Base-by-base conservation (phyloP, 92 coral and sea anemone species). In the Porites cylindrica region DNA sequence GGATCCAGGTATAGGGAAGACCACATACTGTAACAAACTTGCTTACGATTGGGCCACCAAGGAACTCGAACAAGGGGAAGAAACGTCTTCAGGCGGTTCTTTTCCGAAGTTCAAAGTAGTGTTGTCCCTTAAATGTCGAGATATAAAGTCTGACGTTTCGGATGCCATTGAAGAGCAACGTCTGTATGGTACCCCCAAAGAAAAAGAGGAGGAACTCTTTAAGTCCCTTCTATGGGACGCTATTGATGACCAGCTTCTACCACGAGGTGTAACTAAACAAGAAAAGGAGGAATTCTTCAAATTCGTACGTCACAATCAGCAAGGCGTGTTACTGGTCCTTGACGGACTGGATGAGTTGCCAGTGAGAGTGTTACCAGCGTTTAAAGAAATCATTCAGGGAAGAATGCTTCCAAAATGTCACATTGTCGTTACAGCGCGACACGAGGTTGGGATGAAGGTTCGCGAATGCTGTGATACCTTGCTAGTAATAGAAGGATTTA, bases 1-100 rank as follows among this genome's bases (percentile, higher is more conserved):
- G 53, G 32, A 54, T 2, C 87, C 82, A 23, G 91, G 91, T 18
- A 76, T 54, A 54, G 91, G 91, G 38, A 88, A 88, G 81, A 88
- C 91, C 4, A 81, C 82, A 7, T 88, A 51, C 38, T 88, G 82
- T 56, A 79, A 64, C 21, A 88, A 88, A 64, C 24, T 81, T 24
- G 77, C 87, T 13, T 75, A 72, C 58, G 87, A 81, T 24, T 88
- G 87, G 91, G 86, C 91, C 51, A 13, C 47, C 47, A 38, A 0
- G 47, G 0, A 3, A 38, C 47, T 0, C 0, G 6, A 38, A 38
- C 0, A 38, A 38, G 47, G 18, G 32, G 67, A 71, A 16, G 60
- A 79, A 59, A 62, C 51, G 6, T 43, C 8, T 43, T 38, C 17
- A 5, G 68, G 75, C 14, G 81, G n/a, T 26, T 63, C 8, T 13